These are phyloP conservation scores for Oophaga sylvatica DNA, from an alignment of 2,797 vertebrate species.

Conservation along the genomic window DNA sequence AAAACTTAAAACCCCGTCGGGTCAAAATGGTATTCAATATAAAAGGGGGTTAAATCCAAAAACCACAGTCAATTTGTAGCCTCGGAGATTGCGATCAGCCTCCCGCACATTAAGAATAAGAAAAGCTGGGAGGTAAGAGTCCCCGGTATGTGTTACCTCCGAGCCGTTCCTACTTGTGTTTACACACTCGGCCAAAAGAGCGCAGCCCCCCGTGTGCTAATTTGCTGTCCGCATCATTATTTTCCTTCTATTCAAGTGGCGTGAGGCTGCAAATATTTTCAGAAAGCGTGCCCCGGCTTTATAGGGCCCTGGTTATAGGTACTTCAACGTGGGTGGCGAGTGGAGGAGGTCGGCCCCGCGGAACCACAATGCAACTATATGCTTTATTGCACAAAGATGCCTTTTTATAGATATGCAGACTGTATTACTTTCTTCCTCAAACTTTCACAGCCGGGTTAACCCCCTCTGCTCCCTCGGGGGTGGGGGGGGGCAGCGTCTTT, in stretches of 20 bases:
- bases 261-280: conserved; percentile 61
- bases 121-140: conserved; percentile 52
- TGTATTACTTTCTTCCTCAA: conserved; percentile 15
- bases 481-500: not conserved
- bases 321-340: conserved; percentile 58
- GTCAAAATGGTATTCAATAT: not conserved
- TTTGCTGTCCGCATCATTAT: conserved; percentile 60
- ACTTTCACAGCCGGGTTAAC: conserved; percentile 28
- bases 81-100: conserved; percentile 20
- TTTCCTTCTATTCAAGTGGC: conserved; percentile 63
- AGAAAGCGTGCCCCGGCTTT: conserved; percentile 60
- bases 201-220: conserved; percentile 57
- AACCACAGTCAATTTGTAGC: conserved; percentile 36
- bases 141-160: conserved; percentile 31
- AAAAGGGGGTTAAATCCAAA: conserved; percentile 37
- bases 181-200: conserved; percentile 47
- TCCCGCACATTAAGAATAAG: conserved; percentile 53
- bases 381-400: conserved; percentile 57
- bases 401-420: conserved; percentile 56
- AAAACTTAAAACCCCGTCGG: not conserved
- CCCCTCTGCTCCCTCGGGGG: conserved; percentile 6
- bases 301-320: conserved; percentile 58
- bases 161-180: conserved; percentile 33
- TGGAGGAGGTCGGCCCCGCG: conserved; percentile 45
- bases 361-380: conserved; percentile 53